Evolutionary conservation across 2,113 vertebrate genomes (phyloP), one percentile per base, ranked within the genome.

Genomic region (Apaloderma vittatum): DNA sequence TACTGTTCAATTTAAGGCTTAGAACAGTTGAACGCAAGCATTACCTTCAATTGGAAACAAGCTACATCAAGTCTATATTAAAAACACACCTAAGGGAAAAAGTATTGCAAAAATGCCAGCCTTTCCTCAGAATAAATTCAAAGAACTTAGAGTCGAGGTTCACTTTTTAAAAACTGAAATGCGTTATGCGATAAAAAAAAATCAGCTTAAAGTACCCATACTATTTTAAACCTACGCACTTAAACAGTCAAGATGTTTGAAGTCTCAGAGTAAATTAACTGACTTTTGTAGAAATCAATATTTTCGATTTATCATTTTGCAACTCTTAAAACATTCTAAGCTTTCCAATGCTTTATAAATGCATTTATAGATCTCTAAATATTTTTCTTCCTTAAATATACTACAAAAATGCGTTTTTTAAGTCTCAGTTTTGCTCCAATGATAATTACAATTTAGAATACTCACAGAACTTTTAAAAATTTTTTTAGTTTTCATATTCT

Each of bases 21-120:
- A 49, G 49, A 34, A 32, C 87, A 82, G 29, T 58, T 1, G 1
- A 6, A 45, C 8, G n/a, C 0, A 0, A 65, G 14, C 11, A 51
- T 49, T 54, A 74, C 18, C 79, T 84, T 54, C 32, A 77, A 67
- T 1, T 78, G 26, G 11, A 91, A 87, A 72, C 32, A 82, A 75
- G 14, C 5, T 52, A 3, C 32, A 75, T 23, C 22, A 82, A 55
- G 8, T 21, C 4, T 30, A 21, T 15, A 59, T 48, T 51, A 63
- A 48, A 94, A 54, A 82, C 32, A 73, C 5, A 88, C 6, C 15
- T 23, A 54, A 63, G 23, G 17, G 20, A 29, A 77, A 29, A 59
- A 34, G 23, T 57, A 88, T 2, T 49, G 45, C 29, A 86, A 68
- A 79, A 78, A 70, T 32, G 8, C 7, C n/a, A 10, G 51, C 16